Conservation (phyloP, 2,888 invertebrate species). For the Gari tellinella region DNA sequence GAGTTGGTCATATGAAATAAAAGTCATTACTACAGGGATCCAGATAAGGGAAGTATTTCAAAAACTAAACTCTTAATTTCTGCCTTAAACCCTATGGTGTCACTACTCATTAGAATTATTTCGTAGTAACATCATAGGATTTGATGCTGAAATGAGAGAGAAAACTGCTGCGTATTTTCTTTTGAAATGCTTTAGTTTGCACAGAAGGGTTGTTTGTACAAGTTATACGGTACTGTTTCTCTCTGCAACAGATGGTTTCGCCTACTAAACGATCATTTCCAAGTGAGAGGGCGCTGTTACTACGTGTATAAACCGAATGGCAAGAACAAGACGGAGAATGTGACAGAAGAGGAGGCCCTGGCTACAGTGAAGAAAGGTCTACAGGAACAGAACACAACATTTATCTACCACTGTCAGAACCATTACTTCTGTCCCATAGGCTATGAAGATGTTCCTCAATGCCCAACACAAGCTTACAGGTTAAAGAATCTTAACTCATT, state of each 20-base stretch:
- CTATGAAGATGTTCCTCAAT: conserved; percentile 78
- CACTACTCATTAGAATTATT: no score
- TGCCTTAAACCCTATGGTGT: no score
- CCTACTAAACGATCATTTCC: conserved; percentile 76
- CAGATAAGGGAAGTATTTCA: no score
- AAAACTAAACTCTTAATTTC: no score
- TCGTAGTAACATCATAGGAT: no score
- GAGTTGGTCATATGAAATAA: no score
- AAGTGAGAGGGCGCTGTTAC: conserved; percentile 76
- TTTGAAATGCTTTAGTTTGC: no score
- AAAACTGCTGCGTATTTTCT: no score
- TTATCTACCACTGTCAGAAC: conserved; percentile 82
- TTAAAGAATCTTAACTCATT: no score
- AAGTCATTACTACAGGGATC: no score
- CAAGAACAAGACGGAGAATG: conserved; percentile 73
- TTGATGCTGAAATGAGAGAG: no score
- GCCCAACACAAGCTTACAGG: conserved; percentile 78
- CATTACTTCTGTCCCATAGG: conserved; percentile 83
- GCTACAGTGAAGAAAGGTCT: conserved; percentile 74
- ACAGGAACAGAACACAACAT: conserved; percentile 71
- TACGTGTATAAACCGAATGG: conserved; percentile 82
- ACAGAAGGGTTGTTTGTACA: no score
- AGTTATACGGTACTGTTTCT: background rate
- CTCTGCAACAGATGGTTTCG: conserved; percentile 77
- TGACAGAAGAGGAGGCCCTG: conserved; percentile 75